Evolutionary conservation across 2,797 vertebrate genomes (phyloP), one percentile per base, ranked within the genome.

Genomic region (Botia kubotai): DNA sequence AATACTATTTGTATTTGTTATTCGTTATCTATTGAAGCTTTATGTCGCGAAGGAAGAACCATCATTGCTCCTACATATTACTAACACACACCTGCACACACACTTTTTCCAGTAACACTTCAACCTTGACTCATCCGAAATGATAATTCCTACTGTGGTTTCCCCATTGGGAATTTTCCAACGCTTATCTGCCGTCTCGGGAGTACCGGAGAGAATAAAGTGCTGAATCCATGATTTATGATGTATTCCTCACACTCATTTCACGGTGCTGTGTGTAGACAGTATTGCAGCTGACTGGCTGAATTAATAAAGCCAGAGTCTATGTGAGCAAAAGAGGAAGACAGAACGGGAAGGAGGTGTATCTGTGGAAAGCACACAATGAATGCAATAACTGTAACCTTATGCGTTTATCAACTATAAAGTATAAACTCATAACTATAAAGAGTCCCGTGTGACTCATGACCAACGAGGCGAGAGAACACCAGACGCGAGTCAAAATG

Each of bases 261-360:
- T 72, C 26, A 11, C 26, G 65, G 76, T 77, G 78, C 77, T 50
- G n/a, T 72, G 48, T 67, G 72, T 21, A 39, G 62, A 81, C 26
- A 16, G 60, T 62, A 62, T 29, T 79, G 62, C 79, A 39, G 75
- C 82, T 76, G 79, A 82, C 33, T 81, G 57, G 39, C 48, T 80
- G 55, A 79, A 82, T 21, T 39, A 65, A 75, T 72, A 48, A 74
- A 66, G 43, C 7, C 53, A 68, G 68, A 62, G 79, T 33, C 6
- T 12, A 0, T 21, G 17, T 39, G 57, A 23, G 29, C 11, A 68
- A 21, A 36, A 26, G 29, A 39, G 58, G 63, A 75, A 43, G 58
- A 80, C 67, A 14, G 13, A 14, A 73, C 13, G 39, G 39, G 19
- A 77, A 55, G 10, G 53, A 70, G 39, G 23, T 8, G 11, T 58